These are phyloP conservation scores for Sylvicapra grimmia DNA, from an alignment of 2,113 vertebrate genomes.

Conservation along the genomic window DNA sequence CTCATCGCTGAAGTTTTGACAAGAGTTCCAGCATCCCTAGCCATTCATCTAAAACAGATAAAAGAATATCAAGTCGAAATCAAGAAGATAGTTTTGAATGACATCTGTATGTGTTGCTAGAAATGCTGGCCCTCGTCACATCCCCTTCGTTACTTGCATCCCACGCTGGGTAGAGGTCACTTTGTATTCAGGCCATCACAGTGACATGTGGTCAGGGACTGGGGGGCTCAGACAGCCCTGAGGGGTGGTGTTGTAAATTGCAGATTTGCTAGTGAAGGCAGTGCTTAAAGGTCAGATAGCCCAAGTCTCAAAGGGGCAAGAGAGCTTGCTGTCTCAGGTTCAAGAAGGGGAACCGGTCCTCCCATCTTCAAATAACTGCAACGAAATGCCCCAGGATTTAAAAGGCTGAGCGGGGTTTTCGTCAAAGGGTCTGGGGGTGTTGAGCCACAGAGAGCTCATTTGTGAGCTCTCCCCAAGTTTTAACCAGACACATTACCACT, in stretches of 20 bases:
- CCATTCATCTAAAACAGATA: not conserved
- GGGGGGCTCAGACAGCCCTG: not conserved
- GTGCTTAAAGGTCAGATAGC: not conserved
- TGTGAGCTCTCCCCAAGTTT: not conserved
- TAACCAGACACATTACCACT: not conserved
- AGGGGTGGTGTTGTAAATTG: not conserved
- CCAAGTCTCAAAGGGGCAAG: not conserved
- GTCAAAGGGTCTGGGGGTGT: not conserved
- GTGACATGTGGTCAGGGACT: not conserved
- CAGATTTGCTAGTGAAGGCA: not conserved
- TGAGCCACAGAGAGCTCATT: not conserved
- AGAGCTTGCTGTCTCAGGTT: not conserved
- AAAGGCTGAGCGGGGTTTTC: not conserved
- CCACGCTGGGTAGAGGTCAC: not conserved
- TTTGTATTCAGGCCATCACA: not conserved
- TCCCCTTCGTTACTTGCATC: not conserved
- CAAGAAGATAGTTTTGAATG: not conserved
- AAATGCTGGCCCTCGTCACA: not conserved
- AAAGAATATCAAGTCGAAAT: slow-evolving; percentile 2
- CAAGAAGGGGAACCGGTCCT: not conserved
- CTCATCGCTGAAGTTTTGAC: not conserved
- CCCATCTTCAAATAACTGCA: not conserved
- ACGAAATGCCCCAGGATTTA: not conserved
- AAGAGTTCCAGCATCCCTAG: not conserved
- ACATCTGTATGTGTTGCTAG: not conserved